phyloP scores from a whole-genome alignment of 2,113 vertebrate genomes.

The Pungitius pungitius region DNA sequence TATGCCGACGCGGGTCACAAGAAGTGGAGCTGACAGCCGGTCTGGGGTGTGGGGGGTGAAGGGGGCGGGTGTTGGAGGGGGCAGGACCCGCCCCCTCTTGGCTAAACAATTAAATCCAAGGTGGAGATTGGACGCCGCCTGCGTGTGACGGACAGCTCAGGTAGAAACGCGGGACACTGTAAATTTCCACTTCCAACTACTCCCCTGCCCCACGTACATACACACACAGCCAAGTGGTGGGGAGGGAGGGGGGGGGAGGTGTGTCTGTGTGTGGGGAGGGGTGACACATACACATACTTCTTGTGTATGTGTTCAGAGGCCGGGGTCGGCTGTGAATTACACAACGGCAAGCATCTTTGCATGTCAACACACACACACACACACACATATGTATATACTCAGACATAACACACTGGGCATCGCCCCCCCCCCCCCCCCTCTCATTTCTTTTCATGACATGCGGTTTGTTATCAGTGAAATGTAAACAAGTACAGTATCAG shows the following conservation, averaged over 20 bases:
- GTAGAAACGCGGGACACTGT: slow-evolving; percentile 75
- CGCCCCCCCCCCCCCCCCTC: too few relatives aligned
- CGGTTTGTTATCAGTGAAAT: slow-evolving; percentile 64
- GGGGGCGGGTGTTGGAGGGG: not conserved
- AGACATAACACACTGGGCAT: too few relatives aligned
- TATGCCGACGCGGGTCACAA: slow-evolving; percentile 68
- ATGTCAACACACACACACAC: too few relatives aligned
- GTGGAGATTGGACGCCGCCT: slow-evolving; percentile 70
- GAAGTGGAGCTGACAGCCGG: slow-evolving; percentile 69
- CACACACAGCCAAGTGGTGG: slow-evolving; percentile 34
- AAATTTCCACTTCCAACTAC: slow-evolving; percentile 79
- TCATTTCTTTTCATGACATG: slow-evolving; percentile 39
- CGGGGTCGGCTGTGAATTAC: too few relatives aligned
- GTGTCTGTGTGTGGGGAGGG: too few relatives aligned
- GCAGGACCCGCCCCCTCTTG: slow-evolving; percentile 62
- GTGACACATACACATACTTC: slow-evolving; percentile 8
- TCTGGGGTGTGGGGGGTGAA: not conserved
- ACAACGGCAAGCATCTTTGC: too few relatives aligned
- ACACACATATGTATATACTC: too few relatives aligned
- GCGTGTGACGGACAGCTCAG: slow-evolving; percentile 67
- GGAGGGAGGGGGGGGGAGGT: slow-evolving; percentile 28
- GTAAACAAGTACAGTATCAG: slow-evolving; percentile 63
- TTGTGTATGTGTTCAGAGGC: too few relatives aligned
- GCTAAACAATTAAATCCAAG: slow-evolving; percentile 79
- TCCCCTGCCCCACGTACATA: slow-evolving; percentile 33